phyloP scores from a whole-genome alignment of 1,140 invertebrate species.

The Trachymyrmex cornetzi region DNA sequence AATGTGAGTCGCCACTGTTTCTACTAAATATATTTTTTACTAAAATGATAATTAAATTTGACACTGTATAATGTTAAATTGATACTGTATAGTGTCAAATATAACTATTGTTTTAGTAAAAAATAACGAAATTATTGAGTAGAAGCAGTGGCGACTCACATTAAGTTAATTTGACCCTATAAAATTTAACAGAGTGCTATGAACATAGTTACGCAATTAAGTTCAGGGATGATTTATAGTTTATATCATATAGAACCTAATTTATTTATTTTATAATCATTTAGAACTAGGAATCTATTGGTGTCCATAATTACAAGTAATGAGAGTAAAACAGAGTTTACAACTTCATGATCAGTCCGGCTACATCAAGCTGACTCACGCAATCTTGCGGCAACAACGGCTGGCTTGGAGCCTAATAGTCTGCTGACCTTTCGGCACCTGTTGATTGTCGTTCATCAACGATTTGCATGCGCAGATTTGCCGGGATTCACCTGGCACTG shows the following conservation, averaged over 20 bases:
- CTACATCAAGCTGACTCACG: constrained; percentile 29
- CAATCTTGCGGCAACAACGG: constrained; percentile 54
- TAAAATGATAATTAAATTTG: no score
- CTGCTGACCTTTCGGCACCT: constrained; percentile 75
- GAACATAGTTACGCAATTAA: background rate
- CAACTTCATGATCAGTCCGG: constrained; percentile 34
- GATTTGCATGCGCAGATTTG: constrained; percentile 75
- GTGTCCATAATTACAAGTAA: constrained; percentile 19
- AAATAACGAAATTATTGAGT: no score
- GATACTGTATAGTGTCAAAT: no score
- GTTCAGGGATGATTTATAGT: background rate
- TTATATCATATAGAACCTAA: no score
- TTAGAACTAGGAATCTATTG: background rate
- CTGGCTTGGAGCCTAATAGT: constrained; percentile 75
- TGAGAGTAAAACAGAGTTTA: constrained; percentile 17
- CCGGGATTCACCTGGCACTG: constrained; percentile 59
- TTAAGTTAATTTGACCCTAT: no score
- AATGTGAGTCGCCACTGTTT: no score
- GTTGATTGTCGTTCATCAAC: constrained; percentile 78
- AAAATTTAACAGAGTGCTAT: no score
- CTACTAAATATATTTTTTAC: no score
- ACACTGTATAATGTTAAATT: no score
- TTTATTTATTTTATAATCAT: background rate
- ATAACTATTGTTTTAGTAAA: no score
- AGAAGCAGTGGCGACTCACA: no score